These are phyloP conservation scores for Cryptophagus acutangulus DNA, from an alignment of 2,888 invertebrate species.

Conservation along the genomic window DNA sequence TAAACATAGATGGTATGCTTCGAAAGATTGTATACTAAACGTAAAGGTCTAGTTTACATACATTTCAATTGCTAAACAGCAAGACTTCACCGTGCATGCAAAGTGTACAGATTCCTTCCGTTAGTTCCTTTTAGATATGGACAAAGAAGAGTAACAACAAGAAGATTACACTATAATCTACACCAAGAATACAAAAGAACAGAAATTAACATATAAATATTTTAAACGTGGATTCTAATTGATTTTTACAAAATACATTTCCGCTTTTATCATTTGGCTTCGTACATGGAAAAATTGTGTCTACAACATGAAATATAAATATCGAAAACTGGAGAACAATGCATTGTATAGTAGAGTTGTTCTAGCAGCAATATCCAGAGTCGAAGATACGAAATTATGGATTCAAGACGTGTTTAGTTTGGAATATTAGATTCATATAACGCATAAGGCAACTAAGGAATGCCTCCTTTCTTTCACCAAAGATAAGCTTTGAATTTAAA, in stretches of 20 bases:
- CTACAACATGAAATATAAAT: background rate
- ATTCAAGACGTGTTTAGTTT: slow-evolving; percentile 31
- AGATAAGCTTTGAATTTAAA: slow-evolving; percentile 13
- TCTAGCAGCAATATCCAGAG: slow-evolving; percentile 7
- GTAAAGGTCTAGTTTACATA: slow-evolving; percentile 11
- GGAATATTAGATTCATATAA: slow-evolving; percentile 30
- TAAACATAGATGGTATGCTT: slow-evolving; percentile 3
- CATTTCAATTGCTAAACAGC: slow-evolving; percentile 14
- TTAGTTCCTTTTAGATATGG: too few relatives aligned
- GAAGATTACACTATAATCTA: too few relatives aligned
- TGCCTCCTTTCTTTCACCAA: slow-evolving; percentile 19
- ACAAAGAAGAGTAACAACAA: slow-evolving; percentile 1
- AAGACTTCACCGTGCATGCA: slow-evolving; percentile 11
- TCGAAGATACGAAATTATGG: slow-evolving; percentile 33
- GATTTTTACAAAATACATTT: too few relatives aligned
- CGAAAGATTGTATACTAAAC: slow-evolving; percentile 9
- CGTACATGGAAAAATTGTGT: background rate
- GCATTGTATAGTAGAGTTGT: background rate
- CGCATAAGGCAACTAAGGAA: slow-evolving; percentile 21
- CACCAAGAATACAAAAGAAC: too few relatives aligned
- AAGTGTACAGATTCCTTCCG: slow-evolving; percentile 13
- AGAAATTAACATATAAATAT: too few relatives aligned
- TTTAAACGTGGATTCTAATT: too few relatives aligned
- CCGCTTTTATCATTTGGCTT: too few relatives aligned
- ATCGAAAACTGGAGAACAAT: slow-evolving; percentile 4